Evolutionary conservation across 2,888 invertebrate species (phyloP), one percentile per base, ranked within the genome.

Genomic region (Ochropacha duplaris): DNA sequence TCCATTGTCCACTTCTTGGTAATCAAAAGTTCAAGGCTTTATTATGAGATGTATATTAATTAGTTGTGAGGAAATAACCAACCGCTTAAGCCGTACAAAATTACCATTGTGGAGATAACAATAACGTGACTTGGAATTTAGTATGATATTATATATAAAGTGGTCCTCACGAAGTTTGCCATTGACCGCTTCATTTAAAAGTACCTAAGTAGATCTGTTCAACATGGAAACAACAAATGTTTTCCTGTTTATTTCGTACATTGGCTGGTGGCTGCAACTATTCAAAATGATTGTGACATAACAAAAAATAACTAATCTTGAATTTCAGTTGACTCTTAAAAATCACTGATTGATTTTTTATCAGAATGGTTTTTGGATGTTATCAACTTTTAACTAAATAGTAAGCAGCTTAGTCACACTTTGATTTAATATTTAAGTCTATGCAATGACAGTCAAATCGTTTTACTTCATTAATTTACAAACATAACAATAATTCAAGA

Each of bases 1-100:
- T 71, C 87, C 73, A 90, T 92, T 92, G 92, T 92, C 89, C 88
- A 82, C 75, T 84, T 83, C 83, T 75, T 57, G 64, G 82, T 83
- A 85, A 85, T 85, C 84, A 85, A 89, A 92, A 92, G 92, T 89
- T 91, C 92, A 92, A 92, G 92, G 90, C 66, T 81, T 72, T 72
- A 61, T 81, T 85, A 83, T 81, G 79, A 85, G 87, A 87, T 90
- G 90, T 81, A 81, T 89, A 92, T 90, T 92, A 92, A 92, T 92
- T 92, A 92, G 84, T 71, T 78, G 75, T 81, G 76, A 84, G 75
- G 83, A 83, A 85, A 84, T 82, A 86, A 84, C 83, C 78, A 79
- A 76, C 75, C 68, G 68, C 69, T 83, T 84, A 84, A 86, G 85
- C 81, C 76, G 73, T 69, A 78, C 74, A 61, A 74, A 81, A 82